Evolutionary conservation across 2,113 vertebrate genomes (phyloP), one percentile per base, ranked within the genome.

Genomic region (Puffinus mauretanicus): DNA sequence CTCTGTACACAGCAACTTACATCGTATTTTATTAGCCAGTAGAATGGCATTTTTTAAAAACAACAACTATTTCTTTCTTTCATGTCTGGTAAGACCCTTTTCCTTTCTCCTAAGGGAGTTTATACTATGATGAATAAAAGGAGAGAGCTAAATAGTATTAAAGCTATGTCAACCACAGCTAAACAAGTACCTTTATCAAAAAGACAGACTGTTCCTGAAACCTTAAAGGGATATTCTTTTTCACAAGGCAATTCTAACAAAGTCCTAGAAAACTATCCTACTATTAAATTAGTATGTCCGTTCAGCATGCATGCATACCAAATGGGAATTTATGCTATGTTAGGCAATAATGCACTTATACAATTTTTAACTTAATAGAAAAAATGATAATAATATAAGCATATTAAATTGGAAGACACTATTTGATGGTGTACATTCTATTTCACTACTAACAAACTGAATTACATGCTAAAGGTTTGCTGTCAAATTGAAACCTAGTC

Each of bases 361-460:
- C 80, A 77, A 62, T 94, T 94, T 92, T 89, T 97, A 88, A 58
- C 93, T 93, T 94, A 96, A 97, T 92, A 93, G 78, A 96, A 95
- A 94, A 92, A 93, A 96, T 96, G 61, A 80, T 82, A 82, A 92
- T 97, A 97, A 96, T 96, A 96, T 96, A 96, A 97, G 78, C 90
- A 96, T 96, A 95, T 96, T 91, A 96, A 98, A 94, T 95, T 96
- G 94, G 60, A 96, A 95, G 84, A 83, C 78, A 54, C 75, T 93
- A 29, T 72, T 83, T 85, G 81, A 57, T 86, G 71, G 94, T 73
- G 40, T 51, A 73, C 6, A 2, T 91, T 93, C 78, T 91, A 94
- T 92, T 91, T 91, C 6, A 0, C 75, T 30, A 1, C 54, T 95
- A 84, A 88, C 72, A 92, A 95, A 67, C 58, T 88, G 87, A 97